Base-by-base conservation (phyloP, 2,888 invertebrate genomes). In the Andrena trimmerana region DNA sequence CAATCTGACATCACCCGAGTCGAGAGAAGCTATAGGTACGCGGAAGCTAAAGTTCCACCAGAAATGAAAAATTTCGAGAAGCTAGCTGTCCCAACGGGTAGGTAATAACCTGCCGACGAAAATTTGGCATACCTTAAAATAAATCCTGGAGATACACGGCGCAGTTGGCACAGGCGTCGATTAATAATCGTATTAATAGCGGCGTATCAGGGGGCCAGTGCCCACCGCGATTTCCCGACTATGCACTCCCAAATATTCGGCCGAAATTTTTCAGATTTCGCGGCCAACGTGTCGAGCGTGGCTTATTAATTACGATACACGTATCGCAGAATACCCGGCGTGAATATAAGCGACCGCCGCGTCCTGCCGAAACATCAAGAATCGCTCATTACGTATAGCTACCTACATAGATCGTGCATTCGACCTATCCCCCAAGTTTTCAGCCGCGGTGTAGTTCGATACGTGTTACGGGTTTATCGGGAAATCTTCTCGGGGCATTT, bases 401-500 rank as follows among this genome's bases (percentile, higher is more conserved):
- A 42, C 16, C 13, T 42, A 16, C 42, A 13, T 42, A 4, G 42
- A 42, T 16, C 42, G 42, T 42, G 16, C 42, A 16, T 42, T 42
- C 7, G 33, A n/a, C 36, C 8, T 13, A 24, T 16, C 24, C 24
- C 24, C 54, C 7, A 24, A 42, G 27, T 36, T 69, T 20, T 16
- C n/a, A 36, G 24, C 33, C 52, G 33, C 36, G 65, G n/a, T 67
- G 27, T 59, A 59, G 73, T 42, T 69, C 69, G 81, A 73, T 69
- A 73, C 69, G 59, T 8, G 81, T 81, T 74, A 69, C 65, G 48
- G 65, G 65, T 66, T 81, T 81, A 81, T 80, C 74, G 81, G 66
- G 72, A 65, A 74, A 69, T 74, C 69, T 74, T 66, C 42, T 8
- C 42, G 65, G 52, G 29, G 33, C 68, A 69, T 81, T 77, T 59